Evolutionary conservation across 2,113 vertebrate species (phyloP), one percentile per base, ranked within the genome.

Genomic region (Chloropsis cyanopogon): DNA sequence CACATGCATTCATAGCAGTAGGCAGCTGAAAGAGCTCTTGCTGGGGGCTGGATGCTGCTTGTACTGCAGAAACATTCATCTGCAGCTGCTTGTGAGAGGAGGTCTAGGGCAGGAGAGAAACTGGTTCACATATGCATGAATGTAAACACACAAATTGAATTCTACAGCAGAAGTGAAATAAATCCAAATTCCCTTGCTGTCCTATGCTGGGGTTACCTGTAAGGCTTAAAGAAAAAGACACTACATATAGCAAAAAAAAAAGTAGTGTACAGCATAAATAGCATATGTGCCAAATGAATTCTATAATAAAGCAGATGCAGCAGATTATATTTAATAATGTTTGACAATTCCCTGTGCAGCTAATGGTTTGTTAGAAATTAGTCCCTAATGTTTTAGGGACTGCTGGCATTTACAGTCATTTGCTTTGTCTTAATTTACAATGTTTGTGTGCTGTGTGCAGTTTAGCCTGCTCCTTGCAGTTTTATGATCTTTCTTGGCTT

Each of bases 311-410:
- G 61, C 94, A 95, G 93, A 97, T 96, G 95, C 69, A 95, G 80
- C 91, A 88, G 96, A 98, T 97, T 96, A 97, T 93, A 95, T 96
- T 96, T 95, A 97, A 96, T 97, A 97, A 97, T 96, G 90, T 96
- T 93, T 88, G 92, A 94, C 96, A 96, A 97, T 94, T 96, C 96
- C 93, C 93, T 37, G 35, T 65, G 87, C 90, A 93, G 90, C 95
- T 97, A 97, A 97, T 92, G 95, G 93, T 97, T 97, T 96, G 95
- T 87, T 96, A 97, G 93, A 96, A 97, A 97, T 97, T 95, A 96
- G 89, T 93, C 96, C 87, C 93, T 96, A 96, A 95, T 91, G 90
- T 96, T 97, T 96, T 82, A 95, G 88, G 76, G 86, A 95, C 86
- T 97, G 92, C 65, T 97, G 88, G 95, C 90, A 95, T 85, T 90